Evolutionary conservation across 1,140 invertebrate species (phyloP), one percentile per base, ranked within the genome.

Genomic region (Bemisia tabaci): DNA sequence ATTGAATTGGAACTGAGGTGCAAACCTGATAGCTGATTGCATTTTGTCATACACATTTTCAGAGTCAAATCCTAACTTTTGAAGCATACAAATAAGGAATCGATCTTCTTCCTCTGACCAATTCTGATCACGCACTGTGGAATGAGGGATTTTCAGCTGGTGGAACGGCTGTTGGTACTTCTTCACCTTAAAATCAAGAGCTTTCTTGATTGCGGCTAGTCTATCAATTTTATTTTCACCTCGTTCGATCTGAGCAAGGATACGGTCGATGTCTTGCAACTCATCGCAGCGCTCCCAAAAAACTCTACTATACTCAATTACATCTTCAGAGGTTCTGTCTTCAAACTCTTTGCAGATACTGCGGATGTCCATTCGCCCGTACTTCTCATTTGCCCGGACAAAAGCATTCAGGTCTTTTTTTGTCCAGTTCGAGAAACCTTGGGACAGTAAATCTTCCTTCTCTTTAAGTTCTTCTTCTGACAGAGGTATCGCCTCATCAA

Each of bases 211-310:
- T 27, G 94, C 94, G 1, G 95, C 89, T 68, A 95, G 82, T 63
- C 96, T 80, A 76, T 98, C 95, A 72, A 99, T 99, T 77, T 98
- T 96, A 0, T 92, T 87, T 78, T 99, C 97, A 1, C 97, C 97
- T 48, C 93, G 83, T 77, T 99, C 96, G 69, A 99, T 99, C 77
- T 98, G 95, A 0, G 92, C 92, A 90, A 98, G 95, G 27, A 98
- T 97, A 63, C 91, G 84, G 72, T 98, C 96, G 71, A 96, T 94
- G 70, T 98, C 95, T 75, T 93, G 91, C 11, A 98, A 80, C 75
- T 99, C 97, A 71, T 96, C 92, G 76, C 94, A 97, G 58, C 97
- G 82, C 72, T 98, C 95, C 97, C 97, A 99, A 79, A 99, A 99
- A 0, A 98, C 93, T 1, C 91, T 88, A 26, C 94, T 94, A 76